A percentile compares a stretch with the other conserved stretches of the same genome.
Conservation (phyloP, 30 jellyfish, hydroid and myxozoan species). For the Aurelia coerulea region DNA sequence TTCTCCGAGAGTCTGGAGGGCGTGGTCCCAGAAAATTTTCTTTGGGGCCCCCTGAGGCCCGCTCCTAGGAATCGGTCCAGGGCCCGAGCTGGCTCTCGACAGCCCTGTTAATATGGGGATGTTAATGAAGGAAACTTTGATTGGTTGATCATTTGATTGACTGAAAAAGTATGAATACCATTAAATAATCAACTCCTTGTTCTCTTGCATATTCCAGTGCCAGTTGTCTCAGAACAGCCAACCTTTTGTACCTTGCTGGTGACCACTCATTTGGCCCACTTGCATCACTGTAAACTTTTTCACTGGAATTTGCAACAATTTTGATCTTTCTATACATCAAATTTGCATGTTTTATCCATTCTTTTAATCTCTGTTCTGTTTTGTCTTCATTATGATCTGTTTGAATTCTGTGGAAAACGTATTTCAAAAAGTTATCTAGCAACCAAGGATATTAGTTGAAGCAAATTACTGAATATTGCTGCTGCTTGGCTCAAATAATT, state of each 20-base stretch:
- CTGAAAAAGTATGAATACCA: constrained; percentile 36
- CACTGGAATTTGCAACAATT: constrained; percentile 36
- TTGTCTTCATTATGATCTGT: constrained; percentile 96
- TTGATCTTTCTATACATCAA: constrained; percentile 59
- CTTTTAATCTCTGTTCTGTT: constrained; percentile 70
- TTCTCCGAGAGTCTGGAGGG: no score
- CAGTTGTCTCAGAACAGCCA: constrained; percentile 72
- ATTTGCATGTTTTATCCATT: constrained; percentile 80
- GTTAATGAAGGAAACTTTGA: no score
- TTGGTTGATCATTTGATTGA: no score
- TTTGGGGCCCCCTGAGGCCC: no score
- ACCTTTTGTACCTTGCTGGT: constrained; percentile 35
- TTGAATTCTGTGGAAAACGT: constrained; percentile 70
- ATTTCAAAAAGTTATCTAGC: no score
- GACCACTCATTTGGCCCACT: constrained; percentile 87
- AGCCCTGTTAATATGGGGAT: no score
- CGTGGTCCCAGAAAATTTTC: no score
- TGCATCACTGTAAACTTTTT: constrained; percentile 63
- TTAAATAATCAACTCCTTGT: constrained; percentile 74
- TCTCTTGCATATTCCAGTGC: constrained; percentile 91
- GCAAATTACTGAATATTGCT: no score
- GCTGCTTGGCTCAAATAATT: no score
- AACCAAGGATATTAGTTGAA: no score
- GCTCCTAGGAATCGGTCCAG: no score
- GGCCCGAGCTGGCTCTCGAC: no score